phyloP scores from a whole-genome alignment of 2,113 vertebrate species.

The Clarias macrocephalus region DNA sequence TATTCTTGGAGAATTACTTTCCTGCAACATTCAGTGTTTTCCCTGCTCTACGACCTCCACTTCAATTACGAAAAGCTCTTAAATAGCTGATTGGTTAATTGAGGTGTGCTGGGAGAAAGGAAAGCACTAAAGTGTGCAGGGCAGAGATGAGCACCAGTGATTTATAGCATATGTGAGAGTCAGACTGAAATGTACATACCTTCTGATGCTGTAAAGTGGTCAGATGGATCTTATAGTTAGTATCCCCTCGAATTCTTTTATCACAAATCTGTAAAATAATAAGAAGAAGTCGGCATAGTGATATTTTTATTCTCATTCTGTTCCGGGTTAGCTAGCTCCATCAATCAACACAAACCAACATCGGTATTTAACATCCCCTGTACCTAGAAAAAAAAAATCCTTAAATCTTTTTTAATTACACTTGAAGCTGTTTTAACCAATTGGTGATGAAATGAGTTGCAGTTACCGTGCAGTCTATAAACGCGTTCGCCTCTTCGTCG shows the following conservation, averaged over 20 bases:
- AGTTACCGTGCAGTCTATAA: conserved; percentile 48
- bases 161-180: not conserved
- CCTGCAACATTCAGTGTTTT: too few species aligned
- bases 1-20: too few species aligned
- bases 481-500: conserved; percentile 38
- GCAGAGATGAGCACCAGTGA: too few species aligned
- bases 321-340: not conserved
- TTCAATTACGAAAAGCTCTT: too few species aligned
- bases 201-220: conserved; percentile 71
- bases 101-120: too few species aligned
- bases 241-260: conserved; percentile 69
- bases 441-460: not conserved
- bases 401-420: not conserved
- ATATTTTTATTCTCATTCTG: not conserved
- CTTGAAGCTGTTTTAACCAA: not conserved
- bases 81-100: too few species aligned
- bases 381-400: not conserved
- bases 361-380: too few species aligned
- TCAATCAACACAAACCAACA: not conserved
- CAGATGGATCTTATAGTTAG: conserved; percentile 73
- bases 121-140: too few species aligned
- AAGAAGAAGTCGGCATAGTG: not conserved
- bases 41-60: too few species aligned
- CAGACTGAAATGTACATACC: conserved; percentile 59
- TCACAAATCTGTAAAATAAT: conserved; percentile 66